These are phyloP conservation scores for Ascidia mentula DNA, from an alignment of 23 tunicate species.

Conservation along the genomic window DNA sequence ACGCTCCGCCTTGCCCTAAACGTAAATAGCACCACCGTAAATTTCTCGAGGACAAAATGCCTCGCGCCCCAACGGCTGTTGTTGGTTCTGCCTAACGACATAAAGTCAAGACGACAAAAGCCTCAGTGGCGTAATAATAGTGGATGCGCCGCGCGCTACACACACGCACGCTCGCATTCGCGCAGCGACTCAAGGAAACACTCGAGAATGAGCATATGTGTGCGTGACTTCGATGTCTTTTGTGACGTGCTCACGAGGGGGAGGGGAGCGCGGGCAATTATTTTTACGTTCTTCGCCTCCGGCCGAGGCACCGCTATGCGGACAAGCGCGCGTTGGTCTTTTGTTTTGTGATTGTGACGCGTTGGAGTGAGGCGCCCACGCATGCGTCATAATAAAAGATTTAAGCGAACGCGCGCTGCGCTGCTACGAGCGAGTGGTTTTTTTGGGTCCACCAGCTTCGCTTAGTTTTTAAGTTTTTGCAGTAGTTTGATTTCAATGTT, in stretches of 20 bases:
- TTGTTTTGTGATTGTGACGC: constrained; percentile 10
- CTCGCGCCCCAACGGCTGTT: not conserved
- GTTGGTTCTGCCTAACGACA: not conserved
- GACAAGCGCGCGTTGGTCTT: not conserved
- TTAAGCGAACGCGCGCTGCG: not conserved
- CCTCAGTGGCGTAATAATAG: constrained; percentile 9
- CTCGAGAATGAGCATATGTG: not conserved
- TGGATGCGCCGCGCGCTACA: too few relatives aligned
- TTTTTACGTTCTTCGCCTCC: not conserved
- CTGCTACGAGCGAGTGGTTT: not conserved
- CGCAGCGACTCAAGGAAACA: not conserved
- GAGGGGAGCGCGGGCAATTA: not conserved
- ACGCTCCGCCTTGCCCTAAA: not conserved
- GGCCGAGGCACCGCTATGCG: not conserved
- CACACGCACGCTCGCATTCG: not conserved
- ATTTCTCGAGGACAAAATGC: not conserved
- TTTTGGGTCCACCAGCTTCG: too few relatives aligned
- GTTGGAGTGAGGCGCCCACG: not conserved
- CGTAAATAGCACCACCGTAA: not conserved
- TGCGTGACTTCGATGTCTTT: constrained; percentile 6
- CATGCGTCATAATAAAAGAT: constrained; percentile 11
- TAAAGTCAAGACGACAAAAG: not conserved
- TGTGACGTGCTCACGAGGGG: too few relatives aligned
- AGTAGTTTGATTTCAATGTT: too few relatives aligned
- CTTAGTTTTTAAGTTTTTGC: too few relatives aligned